phyloP scores from a whole-genome alignment of 2,113 vertebrate genomes.

The Numida meleagris region DNA sequence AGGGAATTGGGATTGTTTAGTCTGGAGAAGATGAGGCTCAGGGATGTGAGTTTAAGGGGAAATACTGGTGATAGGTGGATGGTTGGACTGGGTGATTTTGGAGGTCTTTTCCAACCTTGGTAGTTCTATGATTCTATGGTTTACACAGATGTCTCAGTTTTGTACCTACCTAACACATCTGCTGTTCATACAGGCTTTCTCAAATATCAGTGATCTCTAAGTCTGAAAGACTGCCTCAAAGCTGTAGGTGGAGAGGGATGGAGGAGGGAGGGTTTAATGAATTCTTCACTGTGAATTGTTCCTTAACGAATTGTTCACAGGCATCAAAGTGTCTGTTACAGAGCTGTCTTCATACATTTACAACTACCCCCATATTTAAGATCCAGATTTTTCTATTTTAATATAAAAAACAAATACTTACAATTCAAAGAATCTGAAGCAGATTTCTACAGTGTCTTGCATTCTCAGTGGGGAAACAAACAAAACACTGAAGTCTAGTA shows the following conservation, averaged over 20 bases:
- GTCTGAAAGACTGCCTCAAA: not conserved
- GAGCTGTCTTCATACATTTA: not conserved
- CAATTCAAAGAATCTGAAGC: not conserved
- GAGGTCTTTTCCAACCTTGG: too few species aligned
- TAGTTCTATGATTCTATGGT: too few species aligned
- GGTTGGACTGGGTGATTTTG: too few species aligned
- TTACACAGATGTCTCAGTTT: not conserved
- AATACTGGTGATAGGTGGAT: too few species aligned
- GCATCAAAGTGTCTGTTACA: slow-evolving; percentile 9
- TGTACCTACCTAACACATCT: not conserved
- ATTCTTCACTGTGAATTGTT: slow-evolving; percentile 1
- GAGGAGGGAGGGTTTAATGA: not conserved
- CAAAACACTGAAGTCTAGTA: not conserved
- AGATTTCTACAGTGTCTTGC: not conserved
- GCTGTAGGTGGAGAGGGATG: not conserved
- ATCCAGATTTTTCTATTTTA: not conserved
- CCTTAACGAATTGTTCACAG: not conserved
- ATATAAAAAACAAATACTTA: not conserved
- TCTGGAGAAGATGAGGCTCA: too few species aligned
- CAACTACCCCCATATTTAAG: not conserved
- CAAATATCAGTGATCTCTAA: not conserved
- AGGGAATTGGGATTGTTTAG: too few species aligned
- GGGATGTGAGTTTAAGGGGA: too few species aligned
- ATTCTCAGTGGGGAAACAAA: not conserved
- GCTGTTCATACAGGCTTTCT: not conserved